These are phyloP conservation scores for Azemiops feae DNA, from an alignment of 2,113 vertebrate species.

Conservation along the genomic window DNA sequence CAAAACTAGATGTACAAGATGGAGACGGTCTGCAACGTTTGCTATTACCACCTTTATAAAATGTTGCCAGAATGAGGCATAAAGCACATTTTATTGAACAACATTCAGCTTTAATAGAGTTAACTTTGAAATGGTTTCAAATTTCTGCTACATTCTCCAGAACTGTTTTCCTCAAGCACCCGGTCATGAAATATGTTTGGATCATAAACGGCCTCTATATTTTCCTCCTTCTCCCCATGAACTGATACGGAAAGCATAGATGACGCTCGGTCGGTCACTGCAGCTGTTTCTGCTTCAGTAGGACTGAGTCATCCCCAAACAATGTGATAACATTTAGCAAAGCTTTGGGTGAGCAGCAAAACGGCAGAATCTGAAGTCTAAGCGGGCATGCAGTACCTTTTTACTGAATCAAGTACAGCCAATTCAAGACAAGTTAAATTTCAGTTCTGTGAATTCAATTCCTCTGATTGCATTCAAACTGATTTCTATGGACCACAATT, in stretches of 20 bases:
- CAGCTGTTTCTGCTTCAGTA: not conserved
- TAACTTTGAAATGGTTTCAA: not conserved
- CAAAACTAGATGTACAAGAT: not conserved
- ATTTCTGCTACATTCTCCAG: not conserved
- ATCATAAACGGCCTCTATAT: not conserved
- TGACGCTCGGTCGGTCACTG: not conserved
- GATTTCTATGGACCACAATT: not conserved
- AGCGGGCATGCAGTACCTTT: not conserved
- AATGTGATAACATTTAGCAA: not conserved
- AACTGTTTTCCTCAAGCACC: not conserved
- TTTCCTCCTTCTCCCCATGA: not conserved
- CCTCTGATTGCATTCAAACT: not conserved
- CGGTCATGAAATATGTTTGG: not conserved
- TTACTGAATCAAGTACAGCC: not conserved
- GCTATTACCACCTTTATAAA: not conserved
- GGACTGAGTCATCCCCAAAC: not conserved
- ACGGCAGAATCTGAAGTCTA: not conserved
- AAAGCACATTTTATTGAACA: not conserved
- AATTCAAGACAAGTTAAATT: not conserved
- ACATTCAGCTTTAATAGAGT: not conserved
- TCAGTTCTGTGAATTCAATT: not conserved
- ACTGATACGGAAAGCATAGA: not conserved
- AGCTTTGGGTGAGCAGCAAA: not conserved
- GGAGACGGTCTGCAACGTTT: not conserved
- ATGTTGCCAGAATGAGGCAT: not conserved